These are phyloP conservation scores for Micrasema minimum DNA, from an alignment of 1,140 invertebrate species.

Conservation along the genomic window DNA sequence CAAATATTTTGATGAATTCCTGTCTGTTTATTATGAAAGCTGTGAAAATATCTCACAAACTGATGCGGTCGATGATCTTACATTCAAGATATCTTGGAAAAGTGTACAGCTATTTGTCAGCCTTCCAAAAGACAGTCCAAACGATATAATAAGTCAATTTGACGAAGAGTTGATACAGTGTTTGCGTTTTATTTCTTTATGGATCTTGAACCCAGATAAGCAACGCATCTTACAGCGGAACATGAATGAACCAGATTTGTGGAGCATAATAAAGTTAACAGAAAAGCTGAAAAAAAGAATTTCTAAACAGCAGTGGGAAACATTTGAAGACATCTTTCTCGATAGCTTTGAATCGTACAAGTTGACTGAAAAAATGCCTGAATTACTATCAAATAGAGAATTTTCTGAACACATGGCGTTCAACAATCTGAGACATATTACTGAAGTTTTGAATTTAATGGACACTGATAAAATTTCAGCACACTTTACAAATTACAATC, in stretches of 20 bases:
- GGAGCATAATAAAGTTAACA: neutral
- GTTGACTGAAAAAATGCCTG: neutral
- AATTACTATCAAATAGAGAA: neutral
- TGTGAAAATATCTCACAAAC: neutral
- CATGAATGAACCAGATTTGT: neutral
- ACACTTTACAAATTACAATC: neutral
- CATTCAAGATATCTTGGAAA: conserved; percentile 20
- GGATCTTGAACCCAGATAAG: neutral
- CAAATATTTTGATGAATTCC: neutral
- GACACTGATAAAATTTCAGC: neutral
- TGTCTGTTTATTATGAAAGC: neutral
- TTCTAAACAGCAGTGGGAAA: neutral
- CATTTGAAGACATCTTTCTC: conserved; percentile 1
- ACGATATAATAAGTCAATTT: neutral
- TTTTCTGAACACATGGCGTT: neutral
- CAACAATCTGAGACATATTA: neutral
- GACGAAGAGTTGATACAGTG: neutral
- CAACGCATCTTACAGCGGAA: conserved; percentile 11
- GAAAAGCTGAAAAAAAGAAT: neutral
- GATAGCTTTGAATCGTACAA: neutral
- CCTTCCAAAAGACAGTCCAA: neutral
- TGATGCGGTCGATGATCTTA: conserved; percentile 15
- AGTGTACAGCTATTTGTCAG: neutral
- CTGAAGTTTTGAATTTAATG: neutral
- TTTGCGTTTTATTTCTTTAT: neutral